These are phyloP conservation scores for Eremobia ochroleuca DNA, from an alignment of 2,888 invertebrate species.

Conservation along the genomic window DNA sequence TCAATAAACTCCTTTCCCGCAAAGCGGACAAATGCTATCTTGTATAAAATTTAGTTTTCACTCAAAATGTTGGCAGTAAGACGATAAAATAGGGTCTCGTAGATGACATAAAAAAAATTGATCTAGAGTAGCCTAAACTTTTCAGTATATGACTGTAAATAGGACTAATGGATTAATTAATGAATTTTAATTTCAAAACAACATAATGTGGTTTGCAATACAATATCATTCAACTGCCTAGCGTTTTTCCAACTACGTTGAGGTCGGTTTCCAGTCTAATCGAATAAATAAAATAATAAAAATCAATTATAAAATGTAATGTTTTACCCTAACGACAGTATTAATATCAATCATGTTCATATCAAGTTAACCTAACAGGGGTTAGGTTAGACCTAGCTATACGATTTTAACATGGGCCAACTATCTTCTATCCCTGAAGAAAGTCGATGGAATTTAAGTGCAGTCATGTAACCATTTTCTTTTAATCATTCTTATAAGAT, in stretches of 20 bases:
- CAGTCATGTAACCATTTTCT: neutral
- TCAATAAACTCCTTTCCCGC: neutral
- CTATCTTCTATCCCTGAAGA: constrained; percentile 10
- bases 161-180: neutral
- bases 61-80: neutral
- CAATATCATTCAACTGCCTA: neutral
- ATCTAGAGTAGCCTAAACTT: neutral
- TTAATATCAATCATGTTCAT: neutral
- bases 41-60: neutral
- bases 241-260: neutral
- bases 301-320: neutral
- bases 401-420: neutral
- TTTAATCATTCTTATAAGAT: neutral
- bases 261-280: neutral
- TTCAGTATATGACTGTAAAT: neutral
- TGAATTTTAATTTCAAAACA: constrained; percentile 1
- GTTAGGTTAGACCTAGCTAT: neutral
- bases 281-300: neutral
- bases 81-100: neutral
- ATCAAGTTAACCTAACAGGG: constrained; percentile 8
- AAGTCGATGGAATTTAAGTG: neutral
- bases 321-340: constrained; percentile 1
- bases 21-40: neutral
- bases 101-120: neutral
- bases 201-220: neutral